Evolutionary conservation across 2,113 vertebrate genomes (phyloP).

Genomic region (Plecotus auritus): DNA sequence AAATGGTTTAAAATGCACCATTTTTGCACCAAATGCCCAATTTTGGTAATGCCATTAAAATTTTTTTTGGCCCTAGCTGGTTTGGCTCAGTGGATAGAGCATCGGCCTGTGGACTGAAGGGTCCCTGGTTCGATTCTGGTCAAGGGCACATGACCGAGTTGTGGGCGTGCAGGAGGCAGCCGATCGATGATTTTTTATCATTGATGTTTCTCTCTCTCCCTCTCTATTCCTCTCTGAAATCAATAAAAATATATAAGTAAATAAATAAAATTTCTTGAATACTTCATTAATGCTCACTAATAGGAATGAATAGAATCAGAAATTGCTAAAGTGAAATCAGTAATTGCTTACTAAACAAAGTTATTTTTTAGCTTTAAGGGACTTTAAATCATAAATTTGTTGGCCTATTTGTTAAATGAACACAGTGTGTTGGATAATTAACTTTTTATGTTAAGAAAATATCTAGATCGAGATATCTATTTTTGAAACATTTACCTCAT

Average conservation of each 20-base stretch:
- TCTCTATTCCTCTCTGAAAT: no score
- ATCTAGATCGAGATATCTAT: neutral
- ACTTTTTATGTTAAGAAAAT: neutral
- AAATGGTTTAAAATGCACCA: neutral
- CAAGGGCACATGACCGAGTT: no score
- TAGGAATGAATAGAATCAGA: neutral
- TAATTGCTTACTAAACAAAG: neutral
- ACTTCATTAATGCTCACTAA: neutral
- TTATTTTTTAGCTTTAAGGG: neutral
- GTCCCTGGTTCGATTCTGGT: no score
- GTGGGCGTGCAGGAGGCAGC: no score
- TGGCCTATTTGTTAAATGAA: neutral
- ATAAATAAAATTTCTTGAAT: neutral
- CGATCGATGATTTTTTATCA: no score
- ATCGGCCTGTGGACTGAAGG: no score
- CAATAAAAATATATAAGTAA: no score
- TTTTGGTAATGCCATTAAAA: neutral
- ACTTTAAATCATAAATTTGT: neutral
- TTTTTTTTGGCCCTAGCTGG: neutral
- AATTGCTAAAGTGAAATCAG: neutral
- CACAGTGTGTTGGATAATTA: neutral
- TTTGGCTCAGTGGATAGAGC: no score
- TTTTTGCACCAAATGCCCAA: neutral
- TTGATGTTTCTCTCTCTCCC: no score
- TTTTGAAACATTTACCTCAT: neutral